Evolutionary conservation across 2,113 vertebrate genomes (phyloP), one percentile per base, ranked within the genome.

Genomic region (Pseudonaja textilis): DNA sequence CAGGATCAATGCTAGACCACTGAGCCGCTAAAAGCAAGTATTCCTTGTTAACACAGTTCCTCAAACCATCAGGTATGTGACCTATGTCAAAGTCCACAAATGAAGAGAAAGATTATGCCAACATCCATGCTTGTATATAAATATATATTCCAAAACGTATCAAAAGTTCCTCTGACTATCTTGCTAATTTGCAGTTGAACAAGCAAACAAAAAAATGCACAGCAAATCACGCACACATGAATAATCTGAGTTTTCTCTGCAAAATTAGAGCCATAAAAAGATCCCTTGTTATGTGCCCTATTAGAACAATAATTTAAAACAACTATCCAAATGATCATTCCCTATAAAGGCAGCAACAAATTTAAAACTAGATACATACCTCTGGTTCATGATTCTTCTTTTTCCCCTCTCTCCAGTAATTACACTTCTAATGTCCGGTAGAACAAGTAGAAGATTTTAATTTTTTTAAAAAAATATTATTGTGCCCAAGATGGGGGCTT

Each of bases 11-110:
- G 96, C 97, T 97, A 81, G 99, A 97, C 99, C 99, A 99, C 97
- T 98, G 99, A 94, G 98, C 98, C 69, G 99, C 98, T 91, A 98
- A 97, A 97, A 99, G 97, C 96, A 99, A 98, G 96, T 99, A 99
- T 93, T 99, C 99, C 97, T 99, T 99, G 97, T 99, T 99, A 96
- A 99, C 99, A 95, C 99, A 99, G 97, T 99, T 99, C 97, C 98
- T 98, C 97, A 99, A 97, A 95, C 97, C 98, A 93, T 99, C 99
- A 45, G 99, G 99, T 97, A 99, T 99, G 92, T 98, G 98, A 88
- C 99, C 99, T 99, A 95, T 45, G 93, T 92, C 85, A 94, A 94
- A 6, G 54, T 74, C 59, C 94, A 95, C 54, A 94, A 95, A 87
- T n/a, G 56, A 20, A 16, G 93, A 39, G 93, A 47, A 57, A 94